A percentile compares a stretch with the other conserved stretches of the same genome.
Conservation (phyloP, 1,140 invertebrate genomes). For the Carcinoscorpius rotundicauda region DNA sequence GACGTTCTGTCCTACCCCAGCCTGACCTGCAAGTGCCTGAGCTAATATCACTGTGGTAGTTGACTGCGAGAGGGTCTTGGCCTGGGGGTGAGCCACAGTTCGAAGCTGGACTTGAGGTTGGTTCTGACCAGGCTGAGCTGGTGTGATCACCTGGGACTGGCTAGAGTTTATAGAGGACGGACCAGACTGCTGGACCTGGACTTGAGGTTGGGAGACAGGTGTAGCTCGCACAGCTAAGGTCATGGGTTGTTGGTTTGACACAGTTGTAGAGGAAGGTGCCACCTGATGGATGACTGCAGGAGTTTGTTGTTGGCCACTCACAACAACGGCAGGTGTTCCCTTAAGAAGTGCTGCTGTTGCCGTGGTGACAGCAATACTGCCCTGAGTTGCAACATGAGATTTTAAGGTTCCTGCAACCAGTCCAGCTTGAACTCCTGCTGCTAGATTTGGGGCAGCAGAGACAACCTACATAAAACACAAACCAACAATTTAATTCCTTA, state of each 20-base stretch:
- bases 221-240: conserved; percentile 16
- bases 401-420: conserved; percentile 9
- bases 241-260: conserved; percentile 12
- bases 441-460: conserved; percentile 23
- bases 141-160: neutral
- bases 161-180: too few relatives aligned
- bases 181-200: conserved; percentile 10
- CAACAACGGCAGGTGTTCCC: conserved; percentile 13
- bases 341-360: conserved; percentile 12
- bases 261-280: conserved; percentile 1
- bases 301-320: conserved; percentile 14
- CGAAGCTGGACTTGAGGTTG: conserved; percentile 9
- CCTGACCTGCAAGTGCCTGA: neutral
- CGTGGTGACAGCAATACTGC: conserved; percentile 5
- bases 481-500: too few relatives aligned
- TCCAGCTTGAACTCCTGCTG: conserved; percentile 3
- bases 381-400: conserved; percentile 10
- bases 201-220: conserved; percentile 7
- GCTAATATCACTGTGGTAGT: neutral
- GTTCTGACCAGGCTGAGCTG: neutral
- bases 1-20: neutral
- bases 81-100: conserved; percentile 5
- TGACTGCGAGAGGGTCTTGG: conserved; percentile 6
- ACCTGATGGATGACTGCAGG: conserved; percentile 13
- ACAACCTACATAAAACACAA: conserved; percentile 23